A percentile compares a stretch with the other conserved stretches of the same genome.
Conservation (phyloP, 1,140 invertebrate species). For the Monochamus saltuarius region DNA sequence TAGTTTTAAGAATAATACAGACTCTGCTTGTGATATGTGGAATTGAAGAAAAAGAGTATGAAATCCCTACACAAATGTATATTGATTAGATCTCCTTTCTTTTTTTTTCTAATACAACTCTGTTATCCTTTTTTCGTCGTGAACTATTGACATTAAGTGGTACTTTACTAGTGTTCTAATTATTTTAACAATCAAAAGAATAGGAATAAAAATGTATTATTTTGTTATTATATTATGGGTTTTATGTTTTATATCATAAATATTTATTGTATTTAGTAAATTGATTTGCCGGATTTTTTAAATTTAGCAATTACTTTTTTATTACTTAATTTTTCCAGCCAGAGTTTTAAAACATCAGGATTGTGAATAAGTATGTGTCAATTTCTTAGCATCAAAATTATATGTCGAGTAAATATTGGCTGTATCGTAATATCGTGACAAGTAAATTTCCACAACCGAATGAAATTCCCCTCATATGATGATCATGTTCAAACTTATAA, state of each 20-base stretch:
- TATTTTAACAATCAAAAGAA: slow-evolving; percentile 11
- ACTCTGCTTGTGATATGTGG: slow-evolving; percentile 45
- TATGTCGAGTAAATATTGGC: too few species aligned
- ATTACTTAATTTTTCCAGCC: slow-evolving; percentile 12
- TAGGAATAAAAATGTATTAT: slow-evolving; percentile 20
- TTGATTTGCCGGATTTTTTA: slow-evolving; percentile 20
- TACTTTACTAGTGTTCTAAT: slow-evolving; percentile 19
- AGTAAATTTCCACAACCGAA: not conserved
- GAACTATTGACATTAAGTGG: slow-evolving; percentile 11
- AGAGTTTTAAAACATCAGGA: slow-evolving; percentile 1
- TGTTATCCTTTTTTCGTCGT: slow-evolving; percentile 14
- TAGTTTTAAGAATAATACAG: slow-evolving; percentile 30
- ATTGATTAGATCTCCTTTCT: slow-evolving; percentile 28
- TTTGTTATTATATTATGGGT: slow-evolving; percentile 27
- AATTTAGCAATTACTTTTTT: slow-evolving; percentile 5
- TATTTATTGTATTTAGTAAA: slow-evolving; percentile 35
- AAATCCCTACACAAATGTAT: slow-evolving; percentile 31
- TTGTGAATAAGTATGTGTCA: not conserved
- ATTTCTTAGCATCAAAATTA: slow-evolving; percentile 4
- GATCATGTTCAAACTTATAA: slow-evolving; percentile 31
- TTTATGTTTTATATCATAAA: slow-evolving; percentile 23
- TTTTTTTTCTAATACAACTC: slow-evolving; percentile 21
- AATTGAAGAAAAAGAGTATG: slow-evolving; percentile 39
- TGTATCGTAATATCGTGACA: too few species aligned
- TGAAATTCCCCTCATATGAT: too few species aligned